phyloP scores from a whole-genome alignment of 2,113 vertebrate species.

The Phyllopteryx taeniolatus region DNA sequence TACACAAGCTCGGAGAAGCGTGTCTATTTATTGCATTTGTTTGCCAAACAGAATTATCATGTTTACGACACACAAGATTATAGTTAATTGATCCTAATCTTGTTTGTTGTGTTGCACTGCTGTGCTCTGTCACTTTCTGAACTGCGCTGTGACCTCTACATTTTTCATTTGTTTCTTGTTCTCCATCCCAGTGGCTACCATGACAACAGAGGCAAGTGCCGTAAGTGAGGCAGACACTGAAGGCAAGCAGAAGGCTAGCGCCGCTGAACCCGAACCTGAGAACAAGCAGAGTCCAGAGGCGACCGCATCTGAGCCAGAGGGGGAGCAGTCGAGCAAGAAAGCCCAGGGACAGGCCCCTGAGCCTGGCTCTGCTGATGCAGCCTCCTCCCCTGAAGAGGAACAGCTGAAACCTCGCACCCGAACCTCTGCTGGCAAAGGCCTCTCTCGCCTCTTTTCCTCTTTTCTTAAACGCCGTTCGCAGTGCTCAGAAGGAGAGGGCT shows the following conservation, averaged over 20 bases:
- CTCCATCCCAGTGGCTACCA: conserved; percentile 78
- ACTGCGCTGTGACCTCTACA: conserved; percentile 43
- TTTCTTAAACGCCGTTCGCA: conserved; percentile 90
- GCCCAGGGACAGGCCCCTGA: conserved; percentile 59
- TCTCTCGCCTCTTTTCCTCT: conserved; percentile 88
- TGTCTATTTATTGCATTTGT: neutral
- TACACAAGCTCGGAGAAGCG: neutral
- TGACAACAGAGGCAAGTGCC: conserved; percentile 91
- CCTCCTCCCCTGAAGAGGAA: conserved; percentile 74
- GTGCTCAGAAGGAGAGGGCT: conserved; percentile 79
- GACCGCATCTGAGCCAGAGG: conserved; percentile 29
- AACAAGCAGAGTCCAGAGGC: conserved; percentile 51
- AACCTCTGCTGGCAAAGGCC: conserved; percentile 79
- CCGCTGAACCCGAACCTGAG: conserved; percentile 48
- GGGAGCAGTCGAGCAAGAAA: conserved; percentile 43
- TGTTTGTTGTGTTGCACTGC: conserved; percentile 3
- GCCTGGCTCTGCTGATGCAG: conserved; percentile 46
- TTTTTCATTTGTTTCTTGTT: conserved; percentile 47
- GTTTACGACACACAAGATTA: conserved; percentile 20
- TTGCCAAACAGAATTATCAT: conserved; percentile 14
- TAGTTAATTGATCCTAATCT: conserved; percentile 26
- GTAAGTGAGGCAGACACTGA: conserved; percentile 69
- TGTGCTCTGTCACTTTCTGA: conserved; percentile 13
- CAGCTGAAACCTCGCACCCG: conserved; percentile 74
- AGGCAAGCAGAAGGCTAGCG: conserved; percentile 62